Base-by-base conservation (phyloP, 2,888 invertebrate species). In the Megamerina dolium region DNA sequence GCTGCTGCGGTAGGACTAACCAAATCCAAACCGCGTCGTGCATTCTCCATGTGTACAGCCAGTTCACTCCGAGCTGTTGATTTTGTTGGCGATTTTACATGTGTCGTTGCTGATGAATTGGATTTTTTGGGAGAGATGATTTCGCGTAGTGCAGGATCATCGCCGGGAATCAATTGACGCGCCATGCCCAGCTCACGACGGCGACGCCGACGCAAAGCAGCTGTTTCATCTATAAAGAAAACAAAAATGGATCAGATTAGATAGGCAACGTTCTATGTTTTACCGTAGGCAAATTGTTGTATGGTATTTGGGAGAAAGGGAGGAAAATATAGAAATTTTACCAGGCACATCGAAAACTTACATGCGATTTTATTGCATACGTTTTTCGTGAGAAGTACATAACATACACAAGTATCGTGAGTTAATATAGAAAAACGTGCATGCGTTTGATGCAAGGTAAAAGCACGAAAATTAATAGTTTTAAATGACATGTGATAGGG, bases 151-250 rank as follows among this genome's bases (percentile, higher is more conserved):
- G 66, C 40, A 20, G 58, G 51, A 54, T 65, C 66, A 51, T 69
- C 63, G 12, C 61, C 57, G 2, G 68, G 68, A 26, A 68, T 57
- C 41, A 68, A 41, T n/a, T 61, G 61, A 38, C 67, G 64, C 1
- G 67, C 59, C 63, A 70, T 59, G 23, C 68, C 66, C 46, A 68
- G 49, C 44, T 69, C 69, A 16, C 71, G 71, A 23, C 71, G 66
- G 8, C 68, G 61, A 26, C 72, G 63, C 6, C 72, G 60, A 32
- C 69, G 62, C 17, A 53, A 51, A 3, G 65, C 61, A 20, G 66
- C 62, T 29, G 66, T 62, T 36, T 73, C 74, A 70, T 73, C 77
- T 63, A 63, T 3, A 63, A 62, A 59, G 23, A 10, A 19, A 34
- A 19, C 37, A 30, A n/a, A 3, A 29, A 35, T 34, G 16, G n/a